These are phyloP conservation scores for Archaeoteleia sp. DNA, from an alignment of 2,888 invertebrate species.

Conservation along the genomic window DNA sequence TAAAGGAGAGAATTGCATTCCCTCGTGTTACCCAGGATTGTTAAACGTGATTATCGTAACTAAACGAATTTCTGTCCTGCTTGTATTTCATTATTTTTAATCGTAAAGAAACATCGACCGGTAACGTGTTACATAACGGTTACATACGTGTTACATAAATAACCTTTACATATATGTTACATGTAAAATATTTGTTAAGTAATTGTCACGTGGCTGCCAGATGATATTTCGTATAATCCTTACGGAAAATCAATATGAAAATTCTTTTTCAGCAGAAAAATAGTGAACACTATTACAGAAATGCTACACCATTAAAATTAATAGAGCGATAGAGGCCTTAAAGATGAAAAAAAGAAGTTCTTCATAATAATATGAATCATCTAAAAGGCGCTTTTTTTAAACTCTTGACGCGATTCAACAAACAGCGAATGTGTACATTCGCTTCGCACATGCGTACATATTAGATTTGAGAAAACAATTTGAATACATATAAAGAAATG, in stretches of 20 bases:
- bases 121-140: constrained; percentile 34
- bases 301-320: no score
- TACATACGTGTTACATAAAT: constrained; percentile 45
- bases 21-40: constrained; percentile 27
- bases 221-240: constrained; percentile 26
- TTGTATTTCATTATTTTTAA: constrained; percentile 40
- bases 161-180: constrained; percentile 41
- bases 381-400: no score
- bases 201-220: constrained; percentile 36
- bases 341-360: no score
- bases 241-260: no score
- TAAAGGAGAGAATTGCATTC: constrained; percentile 20
- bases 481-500: no score
- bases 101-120: constrained; percentile 19
- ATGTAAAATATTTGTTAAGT: constrained; percentile 40
- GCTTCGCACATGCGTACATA: no score
- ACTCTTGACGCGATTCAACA: no score
- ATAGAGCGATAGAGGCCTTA: no score
- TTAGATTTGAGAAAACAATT: no score
- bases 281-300: constrained; percentile 21
- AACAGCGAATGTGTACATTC: no score
- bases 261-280: no score
- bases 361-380: no score
- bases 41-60: constrained; percentile 45
- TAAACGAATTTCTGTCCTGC: constrained; percentile 39